Conservation (phyloP, 2,797 vertebrate species). For the Spinus pinus region DNA sequence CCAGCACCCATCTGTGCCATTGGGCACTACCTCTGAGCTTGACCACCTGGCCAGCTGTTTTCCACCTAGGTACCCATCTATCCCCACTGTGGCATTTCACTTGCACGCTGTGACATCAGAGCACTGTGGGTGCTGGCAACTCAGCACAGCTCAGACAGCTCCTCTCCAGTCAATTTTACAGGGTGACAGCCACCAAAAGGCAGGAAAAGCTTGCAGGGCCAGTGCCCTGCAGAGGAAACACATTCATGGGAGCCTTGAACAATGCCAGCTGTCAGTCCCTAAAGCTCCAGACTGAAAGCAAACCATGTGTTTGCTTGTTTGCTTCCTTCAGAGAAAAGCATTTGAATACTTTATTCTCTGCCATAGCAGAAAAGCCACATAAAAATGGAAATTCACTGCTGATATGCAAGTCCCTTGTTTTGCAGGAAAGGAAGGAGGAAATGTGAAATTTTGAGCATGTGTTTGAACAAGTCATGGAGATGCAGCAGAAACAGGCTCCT, state of each 20-base stretch:
- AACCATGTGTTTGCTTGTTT: neutral
- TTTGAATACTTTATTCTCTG: neutral
- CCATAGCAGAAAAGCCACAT: fast-evolving
- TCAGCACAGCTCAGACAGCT: neutral
- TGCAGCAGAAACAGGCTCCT: neutral
- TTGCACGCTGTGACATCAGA: neutral
- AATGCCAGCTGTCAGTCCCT: neutral
- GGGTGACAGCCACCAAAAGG: neutral
- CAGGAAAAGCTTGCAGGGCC: neutral
- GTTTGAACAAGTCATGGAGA: neutral
- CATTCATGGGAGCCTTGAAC: fast-evolving
- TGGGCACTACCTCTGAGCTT: neutral
- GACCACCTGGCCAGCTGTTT: no score
- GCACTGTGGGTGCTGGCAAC: neutral
- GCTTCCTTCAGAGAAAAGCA: neutral
- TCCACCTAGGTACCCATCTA: fast-evolving
- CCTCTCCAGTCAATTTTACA: fast-evolving
- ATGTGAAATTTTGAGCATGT: neutral
- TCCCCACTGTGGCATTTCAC: fast-evolving
- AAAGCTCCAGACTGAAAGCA: neutral
- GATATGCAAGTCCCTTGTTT: neutral
- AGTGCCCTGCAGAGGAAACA: neutral
- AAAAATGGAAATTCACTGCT: neutral
- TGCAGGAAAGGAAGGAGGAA: neutral
- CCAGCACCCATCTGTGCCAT: neutral